A percentile compares a stretch with the other conserved stretches of the same genome.
phyloP scores from a whole-genome alignment of 2,797 vertebrate species.

The Sylvia borin region DNA sequence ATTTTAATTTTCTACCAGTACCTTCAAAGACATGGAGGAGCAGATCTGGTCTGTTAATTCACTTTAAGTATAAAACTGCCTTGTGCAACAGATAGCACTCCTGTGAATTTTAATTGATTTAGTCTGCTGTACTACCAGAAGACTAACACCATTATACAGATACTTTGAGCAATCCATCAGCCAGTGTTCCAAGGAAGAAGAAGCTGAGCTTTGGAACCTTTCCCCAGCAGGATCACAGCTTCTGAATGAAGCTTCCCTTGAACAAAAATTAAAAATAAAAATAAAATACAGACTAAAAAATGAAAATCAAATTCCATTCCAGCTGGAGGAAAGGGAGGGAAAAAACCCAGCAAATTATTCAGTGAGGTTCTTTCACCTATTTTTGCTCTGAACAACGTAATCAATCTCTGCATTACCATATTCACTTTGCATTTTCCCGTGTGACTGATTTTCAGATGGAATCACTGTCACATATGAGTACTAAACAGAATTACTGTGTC shows the following conservation, averaged over 20 bases:
- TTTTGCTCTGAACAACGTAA: constrained; percentile 16
- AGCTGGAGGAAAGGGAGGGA: not conserved
- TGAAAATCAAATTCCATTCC: not conserved
- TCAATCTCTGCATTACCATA: constrained; percentile 41
- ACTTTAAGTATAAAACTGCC: not conserved
- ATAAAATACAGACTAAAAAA: not conserved
- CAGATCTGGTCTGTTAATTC: not conserved
- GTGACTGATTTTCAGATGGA: constrained; percentile 26
- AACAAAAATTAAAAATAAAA: not conserved
- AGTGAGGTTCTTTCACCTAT: not conserved
- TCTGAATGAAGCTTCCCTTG: not conserved
- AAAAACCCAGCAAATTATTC: not conserved
- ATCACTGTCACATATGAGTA: constrained; percentile 16
- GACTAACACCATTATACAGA: not conserved
- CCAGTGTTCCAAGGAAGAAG: not conserved
- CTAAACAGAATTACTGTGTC: not conserved
- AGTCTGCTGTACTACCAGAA: constrained; percentile 5
- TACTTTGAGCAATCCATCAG: constrained; percentile 26
- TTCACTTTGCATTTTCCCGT: constrained; percentile 28
- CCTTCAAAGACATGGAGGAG: not conserved
- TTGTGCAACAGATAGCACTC: not conserved
- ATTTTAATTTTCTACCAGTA: not conserved
- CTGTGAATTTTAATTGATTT: constrained; percentile 55
- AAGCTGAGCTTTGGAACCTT: not conserved
- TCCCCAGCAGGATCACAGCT: not conserved